Conservation (phyloP, 2,888 invertebrate genomes). For the Pantelozetes paolii region DNA sequence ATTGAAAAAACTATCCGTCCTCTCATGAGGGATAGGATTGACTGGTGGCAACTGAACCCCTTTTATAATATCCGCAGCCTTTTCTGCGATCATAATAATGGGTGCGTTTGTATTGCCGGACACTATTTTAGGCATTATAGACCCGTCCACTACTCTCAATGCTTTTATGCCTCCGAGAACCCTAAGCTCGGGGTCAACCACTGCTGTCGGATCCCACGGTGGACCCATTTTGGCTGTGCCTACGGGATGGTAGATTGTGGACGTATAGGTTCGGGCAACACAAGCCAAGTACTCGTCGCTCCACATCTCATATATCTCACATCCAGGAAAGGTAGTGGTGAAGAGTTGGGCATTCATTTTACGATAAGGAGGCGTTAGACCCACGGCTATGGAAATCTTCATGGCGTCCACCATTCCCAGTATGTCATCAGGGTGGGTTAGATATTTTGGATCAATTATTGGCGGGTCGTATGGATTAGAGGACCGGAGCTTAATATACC, state of each 20-base stretch:
- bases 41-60: slow-evolving; percentile 49
- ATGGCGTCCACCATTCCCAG: slow-evolving; percentile 68
- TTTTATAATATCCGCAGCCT: slow-evolving; percentile 81
- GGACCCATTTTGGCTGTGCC: slow-evolving; percentile 49
- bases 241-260: slow-evolving; percentile 49
- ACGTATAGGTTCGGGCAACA: slow-evolving; percentile 48
- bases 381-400: slow-evolving; percentile 71
- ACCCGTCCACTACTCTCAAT: slow-evolving; percentile 78
- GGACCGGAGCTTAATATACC: slow-evolving; percentile 47
- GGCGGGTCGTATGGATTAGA: slow-evolving; percentile 81
- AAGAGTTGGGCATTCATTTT: slow-evolving; percentile 74
- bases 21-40: not conserved
- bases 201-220: slow-evolving; percentile 47
- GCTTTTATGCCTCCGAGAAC: slow-evolving; percentile 65
- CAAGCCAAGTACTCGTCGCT: slow-evolving; percentile 49
- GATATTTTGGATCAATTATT: slow-evolving; percentile 85
- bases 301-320: slow-evolving; percentile 55
- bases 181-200: slow-evolving; percentile 48
- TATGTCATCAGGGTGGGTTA: slow-evolving; percentile 72
- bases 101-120: slow-evolving; percentile 88
- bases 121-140: slow-evolving; percentile 80
- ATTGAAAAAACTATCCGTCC: slow-evolving; percentile 10
- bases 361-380: slow-evolving; percentile 70
- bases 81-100: slow-evolving; percentile 83
- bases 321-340: slow-evolving; percentile 71